Percentiles rank a stretch among this genome's conserved stretches.
These are phyloP conservation scores for Chrosomus eos DNA, from an alignment of 2,797 vertebrate genomes.

Conservation along the genomic window DNA sequence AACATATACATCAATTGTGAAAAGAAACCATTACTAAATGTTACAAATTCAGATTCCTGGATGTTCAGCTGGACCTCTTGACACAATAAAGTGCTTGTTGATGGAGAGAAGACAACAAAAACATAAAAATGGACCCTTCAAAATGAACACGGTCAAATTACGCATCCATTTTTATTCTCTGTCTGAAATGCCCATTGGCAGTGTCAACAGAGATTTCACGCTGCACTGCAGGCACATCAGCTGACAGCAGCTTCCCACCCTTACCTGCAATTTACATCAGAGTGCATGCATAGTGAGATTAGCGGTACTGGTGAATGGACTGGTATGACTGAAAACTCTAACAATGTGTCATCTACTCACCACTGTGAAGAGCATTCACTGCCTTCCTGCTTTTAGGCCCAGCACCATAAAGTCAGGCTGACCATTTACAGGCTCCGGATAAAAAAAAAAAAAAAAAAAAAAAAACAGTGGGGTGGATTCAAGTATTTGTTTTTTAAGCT, in stretches of 20 bases:
- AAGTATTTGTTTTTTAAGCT: background rate
- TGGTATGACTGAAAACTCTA: slow-evolving; percentile 64
- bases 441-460: no score
- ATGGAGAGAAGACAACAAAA: slow-evolving; percentile 15
- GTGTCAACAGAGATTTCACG: slow-evolving; percentile 78
- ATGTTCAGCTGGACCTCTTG: slow-evolving; percentile 24
- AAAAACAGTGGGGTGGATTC: background rate
- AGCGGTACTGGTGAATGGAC: slow-evolving; percentile 59
- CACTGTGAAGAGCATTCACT: slow-evolving; percentile 16
- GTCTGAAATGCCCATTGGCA: slow-evolving; percentile 68
- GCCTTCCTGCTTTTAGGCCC: slow-evolving; percentile 24
- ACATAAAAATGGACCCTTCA: slow-evolving; percentile 9
- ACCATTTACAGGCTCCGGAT: background rate
- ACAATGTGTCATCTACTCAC: slow-evolving; percentile 62
- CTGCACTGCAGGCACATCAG: slow-evolving; percentile 71
- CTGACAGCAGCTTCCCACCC: slow-evolving; percentile 67
- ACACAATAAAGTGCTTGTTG: slow-evolving; percentile 30
- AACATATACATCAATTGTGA: slow-evolving; percentile 39
- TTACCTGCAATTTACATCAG: slow-evolving; percentile 78
- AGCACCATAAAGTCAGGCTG: background rate
- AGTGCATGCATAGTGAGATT: slow-evolving; percentile 71
- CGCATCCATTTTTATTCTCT: slow-evolving; percentile 15
- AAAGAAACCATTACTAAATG: background rate
- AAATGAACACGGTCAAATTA: slow-evolving; percentile 1
- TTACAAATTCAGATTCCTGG: background rate